Evolutionary conservation across 2,888 invertebrate genomes (phyloP), one percentile per base, ranked within the genome.

Genomic region (Sarcophaga carnaria): DNA sequence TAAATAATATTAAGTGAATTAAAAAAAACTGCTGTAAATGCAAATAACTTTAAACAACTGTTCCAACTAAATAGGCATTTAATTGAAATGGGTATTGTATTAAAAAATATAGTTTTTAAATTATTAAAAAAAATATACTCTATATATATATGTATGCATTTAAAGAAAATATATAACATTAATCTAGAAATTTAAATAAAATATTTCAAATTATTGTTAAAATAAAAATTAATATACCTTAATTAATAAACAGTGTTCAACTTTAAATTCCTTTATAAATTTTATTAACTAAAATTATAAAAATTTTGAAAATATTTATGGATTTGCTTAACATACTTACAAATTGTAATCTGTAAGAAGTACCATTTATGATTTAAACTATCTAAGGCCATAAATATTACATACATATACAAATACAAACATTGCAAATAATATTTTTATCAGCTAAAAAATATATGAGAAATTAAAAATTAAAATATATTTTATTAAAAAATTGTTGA

Each of bases 291-390:
- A 25, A 67, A 83, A 78, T 62, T 67, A 62, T 66, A 45, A 69
- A 62, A 71, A 60, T 60, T 37, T 37, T 37, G 8, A 37, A 37
- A 37, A 37, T 10, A 37, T 37, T 8, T 10, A 37, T 37, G 37
- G 37, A 8, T 37, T 37, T 37, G 10, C 8, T 37, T 37, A 37
- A 37, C 2, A 37, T 37, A 37, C 8, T 8, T 3, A 8, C 20
- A 20, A 20, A 20, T 37, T 37, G 10, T 10, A 37, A 37, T 37
- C 37, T 37, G 37, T 37, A 10, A 79, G 47, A 66, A 67, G 22
- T 79, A 63, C 69, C 77, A 78, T 59, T 85, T 81, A 85, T 49
- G 47, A 84, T 81, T 78, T 81, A 70, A 84, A 81, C 87, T 87
- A 83, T 69, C 86, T 87, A 87, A 83, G 83, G 78, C 78, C 72